Evolutionary conservation across 37 sponge, comb jelly and placozoan species (phyloP).

Genomic region (Amphimedon queenslandica): DNA sequence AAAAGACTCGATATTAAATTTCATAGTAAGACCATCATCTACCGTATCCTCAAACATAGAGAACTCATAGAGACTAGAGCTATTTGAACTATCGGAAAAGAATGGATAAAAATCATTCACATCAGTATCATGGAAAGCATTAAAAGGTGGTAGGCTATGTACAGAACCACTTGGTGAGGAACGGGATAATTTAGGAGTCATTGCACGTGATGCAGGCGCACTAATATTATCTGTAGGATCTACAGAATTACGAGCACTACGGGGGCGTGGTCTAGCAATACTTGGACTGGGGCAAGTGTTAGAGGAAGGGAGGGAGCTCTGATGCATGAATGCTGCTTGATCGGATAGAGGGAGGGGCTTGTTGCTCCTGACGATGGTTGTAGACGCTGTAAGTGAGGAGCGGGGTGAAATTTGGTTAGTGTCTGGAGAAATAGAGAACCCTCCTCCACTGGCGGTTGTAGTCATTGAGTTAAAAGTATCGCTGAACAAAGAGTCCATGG

Average conservation of each 20-base stretch:
- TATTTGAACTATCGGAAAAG: constrained; percentile 19
- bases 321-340: not conserved
- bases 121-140: not conserved
- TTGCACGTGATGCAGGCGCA: constrained; percentile 31
- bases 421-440: constrained; percentile 10
- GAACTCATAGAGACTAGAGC: not conserved
- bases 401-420: constrained; percentile 4
- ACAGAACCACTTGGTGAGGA: constrained; percentile 44
- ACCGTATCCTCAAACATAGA: not conserved
- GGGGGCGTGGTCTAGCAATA: constrained; percentile 43
- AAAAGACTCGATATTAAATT: no score
- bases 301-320: not conserved
- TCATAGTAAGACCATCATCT: not conserved
- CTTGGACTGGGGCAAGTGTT: constrained; percentile 4
- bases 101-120: not conserved
- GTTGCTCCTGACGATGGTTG: not conserved
- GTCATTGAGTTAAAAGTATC: no score
- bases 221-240: not conserved
- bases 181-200: constrained; percentile 9
- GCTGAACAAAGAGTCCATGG: constrained; percentile 26
- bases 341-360: not conserved
- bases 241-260: not conserved
- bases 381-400: not conserved
- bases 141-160: constrained; percentile 3
- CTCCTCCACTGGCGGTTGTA: not conserved